These are phyloP conservation scores for Tokudaia tokunoshimensis DNA, from an alignment of 2,797 vertebrate genomes.

Conservation along the genomic window DNA sequence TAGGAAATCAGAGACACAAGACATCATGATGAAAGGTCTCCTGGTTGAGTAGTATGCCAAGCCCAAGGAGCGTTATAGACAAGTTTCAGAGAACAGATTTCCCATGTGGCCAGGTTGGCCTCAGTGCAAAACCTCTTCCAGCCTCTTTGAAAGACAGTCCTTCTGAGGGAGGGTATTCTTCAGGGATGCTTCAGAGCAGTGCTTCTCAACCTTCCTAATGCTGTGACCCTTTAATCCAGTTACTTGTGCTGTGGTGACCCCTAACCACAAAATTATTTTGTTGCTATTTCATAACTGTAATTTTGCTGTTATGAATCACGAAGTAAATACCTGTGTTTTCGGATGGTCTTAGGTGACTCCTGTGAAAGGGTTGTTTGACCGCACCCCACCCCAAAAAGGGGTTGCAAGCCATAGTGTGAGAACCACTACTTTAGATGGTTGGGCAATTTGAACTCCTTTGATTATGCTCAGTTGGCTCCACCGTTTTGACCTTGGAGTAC, in stretches of 20 bases:
- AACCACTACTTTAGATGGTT: background rate
- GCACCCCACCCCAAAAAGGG: background rate
- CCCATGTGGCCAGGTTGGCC: background rate
- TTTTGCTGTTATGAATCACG: background rate
- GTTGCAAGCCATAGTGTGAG: background rate
- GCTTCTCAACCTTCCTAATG: background rate
- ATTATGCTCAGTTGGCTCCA: background rate
- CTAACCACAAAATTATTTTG: background rate
- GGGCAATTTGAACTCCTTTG: background rate
- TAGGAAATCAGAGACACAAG: slow-evolving; percentile 29
- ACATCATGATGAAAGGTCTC: background rate
- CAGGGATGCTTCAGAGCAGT: background rate
- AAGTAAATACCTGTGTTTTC: background rate
- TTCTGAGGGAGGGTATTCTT: background rate
- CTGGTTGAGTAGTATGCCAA: background rate
- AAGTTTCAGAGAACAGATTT: background rate
- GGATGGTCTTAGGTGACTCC: background rate
- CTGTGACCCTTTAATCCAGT: background rate
- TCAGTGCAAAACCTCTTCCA: background rate
- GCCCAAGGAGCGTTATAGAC: background rate
- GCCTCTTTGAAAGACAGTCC: background rate
- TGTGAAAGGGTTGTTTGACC: background rate
- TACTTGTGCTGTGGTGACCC: background rate
- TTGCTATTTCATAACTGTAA: background rate
- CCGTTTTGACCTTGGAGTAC: background rate